Evolutionary conservation across 2,888 invertebrate genomes (phyloP), one percentile per base, ranked within the genome.

Genomic region (Amblyteles armatorius): DNA sequence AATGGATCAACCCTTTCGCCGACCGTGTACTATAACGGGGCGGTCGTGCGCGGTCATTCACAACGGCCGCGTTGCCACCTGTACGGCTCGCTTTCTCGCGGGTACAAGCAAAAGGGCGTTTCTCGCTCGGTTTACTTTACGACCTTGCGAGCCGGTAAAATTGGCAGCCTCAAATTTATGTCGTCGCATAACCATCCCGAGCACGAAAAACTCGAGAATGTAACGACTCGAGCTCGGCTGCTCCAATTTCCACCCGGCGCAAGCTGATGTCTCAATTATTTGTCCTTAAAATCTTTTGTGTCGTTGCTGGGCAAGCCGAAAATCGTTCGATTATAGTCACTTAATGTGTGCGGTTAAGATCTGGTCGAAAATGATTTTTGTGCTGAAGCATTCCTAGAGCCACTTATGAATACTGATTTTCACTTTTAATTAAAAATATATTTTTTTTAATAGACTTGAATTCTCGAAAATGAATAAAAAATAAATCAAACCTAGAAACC

Each of bases 1-100:
- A 87, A 87, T 82, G 83, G 69, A 85, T 79, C 85, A 87, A 87
- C 85, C 86, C 87, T 87, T 86, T 89, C 73, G 79, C 29, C 65
- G 48, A 52, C 40, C 72, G 9, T 65, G 50, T 19, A 48, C 52
- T 33, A 74, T 72, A 50, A 55, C 26, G 67, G 57, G 76, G 74
- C 79, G 79, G 71, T 79, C 36, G 72, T 50, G 72, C 65, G 26
- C 29, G 48, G 48, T 68, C 79, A 83, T 79, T 79, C 79, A 76
- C 55, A 60, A 83, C 68, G 55, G 69, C 22, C 68, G 68, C 50
- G 67, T 57, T 63, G 36, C 52, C 73, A 33, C 36, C 63, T 52
- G 65, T 76, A 26, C 44, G 74, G 29, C 16, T 26, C 16, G 22
- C 48, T 73, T 57, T 73, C 29, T 48, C 63, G 55, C 63, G 26